Evolutionary conservation across 2,113 vertebrate genomes (phyloP).

Genomic region (Parus major): DNA sequence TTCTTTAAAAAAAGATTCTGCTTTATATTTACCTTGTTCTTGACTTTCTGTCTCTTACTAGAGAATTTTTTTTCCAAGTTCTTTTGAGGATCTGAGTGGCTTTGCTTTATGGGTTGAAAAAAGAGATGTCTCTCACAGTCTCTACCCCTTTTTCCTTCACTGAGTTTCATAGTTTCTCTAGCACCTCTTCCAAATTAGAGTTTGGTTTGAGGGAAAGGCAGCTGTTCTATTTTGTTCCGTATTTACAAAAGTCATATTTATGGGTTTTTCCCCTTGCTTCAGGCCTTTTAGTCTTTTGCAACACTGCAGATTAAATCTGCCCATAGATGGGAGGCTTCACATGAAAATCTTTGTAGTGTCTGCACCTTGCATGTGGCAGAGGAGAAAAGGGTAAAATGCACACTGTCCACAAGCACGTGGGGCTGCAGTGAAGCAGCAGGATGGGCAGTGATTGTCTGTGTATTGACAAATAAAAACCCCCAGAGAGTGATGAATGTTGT

Average conservation of each 20-base stretch:
- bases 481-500: background rate
- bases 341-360: background rate
- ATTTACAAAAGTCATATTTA: background rate
- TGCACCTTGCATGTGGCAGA: background rate
- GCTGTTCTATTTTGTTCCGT: background rate
- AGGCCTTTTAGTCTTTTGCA: slow-evolving; percentile 4
- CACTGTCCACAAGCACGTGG: background rate
- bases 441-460: background rate
- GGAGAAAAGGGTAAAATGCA: background rate
- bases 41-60: background rate
- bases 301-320: background rate
- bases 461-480: background rate
- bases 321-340: background rate
- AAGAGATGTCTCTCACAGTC: background rate
- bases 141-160: background rate
- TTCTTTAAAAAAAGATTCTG: background rate
- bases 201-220: background rate
- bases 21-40: background rate
- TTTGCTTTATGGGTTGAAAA: background rate
- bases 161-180: background rate
- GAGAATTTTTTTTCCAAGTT: background rate
- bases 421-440: background rate
- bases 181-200: background rate
- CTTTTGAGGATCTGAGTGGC: background rate
- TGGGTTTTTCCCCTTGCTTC: background rate